These are phyloP conservation scores for Abscondita cerata DNA, from an alignment of 2,888 invertebrate species.

Conservation along the genomic window DNA sequence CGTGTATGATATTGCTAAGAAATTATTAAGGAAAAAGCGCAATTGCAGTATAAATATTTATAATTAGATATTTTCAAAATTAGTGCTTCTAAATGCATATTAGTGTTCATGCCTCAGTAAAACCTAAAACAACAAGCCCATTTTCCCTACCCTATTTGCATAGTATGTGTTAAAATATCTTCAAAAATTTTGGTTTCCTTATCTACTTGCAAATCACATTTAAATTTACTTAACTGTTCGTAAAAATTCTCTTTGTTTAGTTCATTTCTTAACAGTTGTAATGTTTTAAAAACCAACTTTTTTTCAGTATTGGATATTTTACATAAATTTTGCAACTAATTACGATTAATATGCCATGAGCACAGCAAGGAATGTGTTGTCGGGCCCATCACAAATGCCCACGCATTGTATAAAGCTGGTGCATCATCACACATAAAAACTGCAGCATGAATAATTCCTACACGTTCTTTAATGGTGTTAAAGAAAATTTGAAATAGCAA, in stretches of 20 bases:
- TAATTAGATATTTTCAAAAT: too few relatives aligned
- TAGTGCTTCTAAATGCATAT: constrained; percentile 20
- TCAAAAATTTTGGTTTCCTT: constrained; percentile 7
- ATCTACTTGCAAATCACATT: constrained; percentile 3
- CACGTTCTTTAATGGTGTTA: constrained; percentile 12
- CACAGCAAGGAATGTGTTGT: neutral
- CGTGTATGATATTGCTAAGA: too few relatives aligned
- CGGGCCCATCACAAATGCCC: neutral
- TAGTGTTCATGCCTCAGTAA: constrained; percentile 18
- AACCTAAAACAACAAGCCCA: constrained; percentile 23
- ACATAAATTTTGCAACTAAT: neutral
- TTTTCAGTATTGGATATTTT: constrained; percentile 10
- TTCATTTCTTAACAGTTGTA: constrained; percentile 8
- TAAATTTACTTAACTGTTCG: neutral
- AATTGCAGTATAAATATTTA: too few relatives aligned
- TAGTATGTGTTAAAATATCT: constrained; percentile 21
- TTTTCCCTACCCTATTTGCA: constrained; percentile 6
- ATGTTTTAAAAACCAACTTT: constrained; percentile 12
- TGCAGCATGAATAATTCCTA: constrained; percentile 9
- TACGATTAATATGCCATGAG: constrained; percentile 1
- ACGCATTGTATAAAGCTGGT: constrained; percentile 10
- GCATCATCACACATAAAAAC: constrained; percentile 22
- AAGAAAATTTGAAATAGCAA: constrained; percentile 11
- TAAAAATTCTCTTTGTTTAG: constrained; percentile 1
- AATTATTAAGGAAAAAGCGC: too few relatives aligned